Evolutionary conservation across 2,113 vertebrate genomes (phyloP).

Genomic region (Oncorhynchus nerka): DNA sequence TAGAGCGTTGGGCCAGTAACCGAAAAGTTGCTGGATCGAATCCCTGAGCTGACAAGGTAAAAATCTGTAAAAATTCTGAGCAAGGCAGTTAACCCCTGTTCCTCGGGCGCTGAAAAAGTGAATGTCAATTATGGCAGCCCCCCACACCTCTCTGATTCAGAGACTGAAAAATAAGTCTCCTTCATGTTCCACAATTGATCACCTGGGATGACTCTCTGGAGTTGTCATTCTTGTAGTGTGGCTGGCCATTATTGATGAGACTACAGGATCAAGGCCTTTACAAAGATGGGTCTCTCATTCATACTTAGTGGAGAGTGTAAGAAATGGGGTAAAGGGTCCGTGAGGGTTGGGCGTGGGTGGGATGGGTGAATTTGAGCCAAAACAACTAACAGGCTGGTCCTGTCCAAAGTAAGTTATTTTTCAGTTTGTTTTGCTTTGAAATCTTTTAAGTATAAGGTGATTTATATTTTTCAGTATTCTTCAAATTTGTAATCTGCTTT

Average conservation of each 20-base stretch:
- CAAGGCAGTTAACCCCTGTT: no score
- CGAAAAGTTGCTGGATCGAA: no score
- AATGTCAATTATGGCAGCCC: no score
- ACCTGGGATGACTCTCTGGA: neutral
- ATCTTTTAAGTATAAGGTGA: constrained; percentile 15
- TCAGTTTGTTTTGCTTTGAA: neutral
- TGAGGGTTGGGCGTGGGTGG: neutral
- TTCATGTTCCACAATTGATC: neutral
- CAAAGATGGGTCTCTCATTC: neutral
- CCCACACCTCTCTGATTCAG: no score
- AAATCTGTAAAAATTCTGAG: no score
- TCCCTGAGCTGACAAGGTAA: no score
- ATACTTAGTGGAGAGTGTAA: neutral
- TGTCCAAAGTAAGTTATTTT: constrained; percentile 34
- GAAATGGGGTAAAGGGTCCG: neutral
- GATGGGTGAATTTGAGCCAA: neutral
- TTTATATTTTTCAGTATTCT: constrained; percentile 7
- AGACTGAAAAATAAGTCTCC: neutral
- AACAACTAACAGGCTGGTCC: constrained; percentile 57
- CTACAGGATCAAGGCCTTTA: no score
- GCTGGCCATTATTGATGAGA: neutral
- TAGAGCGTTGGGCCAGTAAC: no score
- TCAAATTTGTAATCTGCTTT: neutral
- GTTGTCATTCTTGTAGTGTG: neutral
- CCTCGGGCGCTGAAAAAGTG: no score